A percentile compares a stretch with the other conserved stretches of the same genome.
phyloP scores from a whole-genome alignment of 2,888 invertebrate species.

The Cinara cedri region DNA sequence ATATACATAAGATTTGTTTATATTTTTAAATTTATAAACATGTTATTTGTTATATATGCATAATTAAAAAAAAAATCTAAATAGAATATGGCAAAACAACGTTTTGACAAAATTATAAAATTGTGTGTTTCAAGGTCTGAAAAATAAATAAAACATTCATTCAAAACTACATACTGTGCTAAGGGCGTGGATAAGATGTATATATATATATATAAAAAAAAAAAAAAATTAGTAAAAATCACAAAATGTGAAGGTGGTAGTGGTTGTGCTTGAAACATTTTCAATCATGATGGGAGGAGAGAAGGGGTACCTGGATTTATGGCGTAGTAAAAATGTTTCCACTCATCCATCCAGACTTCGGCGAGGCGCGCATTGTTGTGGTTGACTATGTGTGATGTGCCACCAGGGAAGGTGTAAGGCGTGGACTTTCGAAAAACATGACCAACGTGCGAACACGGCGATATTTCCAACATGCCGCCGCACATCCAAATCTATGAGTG shows the following conservation, averaged over 20 bases:
- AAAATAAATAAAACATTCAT: conserved; percentile 29
- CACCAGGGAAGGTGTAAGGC: conserved; percentile 98
- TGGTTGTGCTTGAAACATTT: conserved; percentile 23
- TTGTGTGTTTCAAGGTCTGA: conserved; percentile 20
- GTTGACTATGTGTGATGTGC: conserved; percentile 95
- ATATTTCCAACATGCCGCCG: conserved; percentile 91
- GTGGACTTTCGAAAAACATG: conserved; percentile 98
- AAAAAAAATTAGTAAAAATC: conserved; percentile 3
- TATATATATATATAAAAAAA: too few species aligned
- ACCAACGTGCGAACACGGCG: conserved; percentile 93
- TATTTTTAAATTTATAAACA: background rate
- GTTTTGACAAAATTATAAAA: conserved; percentile 8
- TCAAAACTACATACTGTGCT: conserved; percentile 38
- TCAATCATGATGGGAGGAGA: background rate
- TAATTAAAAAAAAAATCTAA: conserved; percentile 27
- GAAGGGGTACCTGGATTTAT: conserved; percentile 86
- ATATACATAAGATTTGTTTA: conserved; percentile 4
- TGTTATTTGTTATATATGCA: background rate
- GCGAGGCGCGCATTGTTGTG: conserved; percentile 98
- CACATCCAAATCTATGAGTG: conserved; percentile 91
- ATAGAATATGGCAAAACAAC: background rate
- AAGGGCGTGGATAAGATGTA: conserved; percentile 7
- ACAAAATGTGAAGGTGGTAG: conserved; percentile 34
- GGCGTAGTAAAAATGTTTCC: conserved; percentile 98
- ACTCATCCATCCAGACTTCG: conserved; percentile 99